phyloP scores from a whole-genome alignment of 2,113 vertebrate species.

The Myxocyprinus asiaticus region DNA sequence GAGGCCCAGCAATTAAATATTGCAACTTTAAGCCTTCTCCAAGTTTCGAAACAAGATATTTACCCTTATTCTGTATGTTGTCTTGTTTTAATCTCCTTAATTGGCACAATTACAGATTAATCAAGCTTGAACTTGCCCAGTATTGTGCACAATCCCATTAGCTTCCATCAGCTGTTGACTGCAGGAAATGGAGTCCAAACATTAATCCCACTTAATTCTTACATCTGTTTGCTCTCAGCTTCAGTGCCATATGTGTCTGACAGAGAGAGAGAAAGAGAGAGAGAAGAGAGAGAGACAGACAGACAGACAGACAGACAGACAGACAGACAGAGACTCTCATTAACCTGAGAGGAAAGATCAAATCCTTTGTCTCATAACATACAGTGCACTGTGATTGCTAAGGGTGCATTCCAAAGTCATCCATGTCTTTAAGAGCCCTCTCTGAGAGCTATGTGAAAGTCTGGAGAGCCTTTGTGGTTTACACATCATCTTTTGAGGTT shows the following conservation, averaged over 20 bases:
- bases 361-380: background rate
- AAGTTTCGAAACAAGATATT: constrained; percentile 29
- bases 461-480: constrained; percentile 15
- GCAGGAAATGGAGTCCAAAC: constrained; percentile 55
- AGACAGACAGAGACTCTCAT: constrained; percentile 3
- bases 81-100: constrained; percentile 36
- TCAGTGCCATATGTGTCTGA: constrained; percentile 17
- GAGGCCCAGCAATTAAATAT: no score
- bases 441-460: constrained; percentile 17
- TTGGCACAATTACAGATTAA: constrained; percentile 56
- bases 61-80: constrained; percentile 13
- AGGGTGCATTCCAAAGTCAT: background rate
- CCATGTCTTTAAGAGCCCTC: background rate
- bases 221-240: constrained; percentile 52
- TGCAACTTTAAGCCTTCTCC: background rate
- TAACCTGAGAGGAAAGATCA: constrained; percentile 20
- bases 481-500: constrained; percentile 8
- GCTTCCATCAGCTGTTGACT: constrained; percentile 64
- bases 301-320: no score
- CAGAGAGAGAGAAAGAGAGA: constrained; percentile 24
- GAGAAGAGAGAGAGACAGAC: constrained; percentile 16
- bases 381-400: background rate
- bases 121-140: constrained; percentile 41
- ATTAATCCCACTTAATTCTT: constrained; percentile 60
- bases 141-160: constrained; percentile 63